These are phyloP conservation scores for Clarias pachynema DNA, from an alignment of 2,797 vertebrate species.

Conservation along the genomic window DNA sequence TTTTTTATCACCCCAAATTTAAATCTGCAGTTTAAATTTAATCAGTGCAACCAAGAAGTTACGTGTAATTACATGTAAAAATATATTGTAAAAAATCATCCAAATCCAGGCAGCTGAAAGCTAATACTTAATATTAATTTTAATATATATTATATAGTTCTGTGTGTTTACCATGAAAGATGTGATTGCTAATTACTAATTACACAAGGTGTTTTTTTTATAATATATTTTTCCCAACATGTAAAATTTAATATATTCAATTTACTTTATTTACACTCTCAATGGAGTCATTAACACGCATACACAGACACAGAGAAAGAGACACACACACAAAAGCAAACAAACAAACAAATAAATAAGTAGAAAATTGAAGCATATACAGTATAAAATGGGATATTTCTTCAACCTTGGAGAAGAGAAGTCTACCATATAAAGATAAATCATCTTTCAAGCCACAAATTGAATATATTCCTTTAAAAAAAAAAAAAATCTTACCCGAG, in stretches of 20 bases:
- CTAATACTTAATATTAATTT: background rate
- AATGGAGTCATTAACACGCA: background rate
- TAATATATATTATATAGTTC: background rate
- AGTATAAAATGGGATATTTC: background rate
- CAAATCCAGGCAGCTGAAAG: background rate
- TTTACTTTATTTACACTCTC: background rate
- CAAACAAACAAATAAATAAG: too few relatives aligned
- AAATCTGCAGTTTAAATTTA: background rate
- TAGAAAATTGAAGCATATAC: background rate
- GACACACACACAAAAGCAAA: too few relatives aligned
- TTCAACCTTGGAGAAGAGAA: slow-evolving; percentile 4
- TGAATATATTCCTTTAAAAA: background rate
- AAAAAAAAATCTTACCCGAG: background rate
- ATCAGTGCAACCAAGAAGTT: background rate
- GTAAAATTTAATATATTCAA: background rate
- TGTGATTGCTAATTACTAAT: background rate
- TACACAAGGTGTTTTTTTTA: background rate
- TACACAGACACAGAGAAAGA: background rate
- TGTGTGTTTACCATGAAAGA: background rate
- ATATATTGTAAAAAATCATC: background rate
- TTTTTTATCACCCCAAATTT: too few relatives aligned
- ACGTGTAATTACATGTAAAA: background rate
- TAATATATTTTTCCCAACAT: background rate
- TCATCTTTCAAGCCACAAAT: slow-evolving; percentile 4
- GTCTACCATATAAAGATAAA: slow-evolving; percentile 11